Evolutionary conservation across 53 echinoderm and acorn worm species (phyloP), one percentile per base, ranked within the genome.

Genomic region (Hippasteria phrygiana): DNA sequence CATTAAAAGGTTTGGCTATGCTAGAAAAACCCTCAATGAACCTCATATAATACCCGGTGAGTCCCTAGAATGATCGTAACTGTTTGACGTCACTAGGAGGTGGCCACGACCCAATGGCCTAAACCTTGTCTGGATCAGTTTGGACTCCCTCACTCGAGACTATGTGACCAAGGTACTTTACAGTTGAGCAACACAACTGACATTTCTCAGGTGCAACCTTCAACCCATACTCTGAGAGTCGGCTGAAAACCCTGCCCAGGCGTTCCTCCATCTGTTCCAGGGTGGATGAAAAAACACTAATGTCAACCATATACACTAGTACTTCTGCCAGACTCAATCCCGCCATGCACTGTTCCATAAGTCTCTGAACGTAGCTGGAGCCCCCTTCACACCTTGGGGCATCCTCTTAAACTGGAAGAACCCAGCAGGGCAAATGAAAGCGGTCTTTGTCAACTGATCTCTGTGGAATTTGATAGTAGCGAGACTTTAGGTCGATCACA

Each of bases 201-300:
- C 92, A 92, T 42, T 92, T 92, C 46, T 88, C 92, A 12, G 91
- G 88, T 0, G 88, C 16, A 11, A 88, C 55, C 45, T 88, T 91
- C 38, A 92, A 40, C 27, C 82, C 88, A 92, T 69, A 92, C 53
- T 92, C 78, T 5, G 43, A 20, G 3, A 92, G 83, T 2, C 82
- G 87, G 17, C 56, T 53, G 17, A 92, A 36, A 40, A 88, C 88
- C 32, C 59, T 92, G 39, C 27, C 41, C 1, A 88, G 59, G 13
- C 88, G 43, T 26, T 46, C 72, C 35, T 91, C 88, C 88, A 88
- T 88, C 64, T 80, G 72, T 43, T 88, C 86, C 27, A 86, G 38
- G 4, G 89, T 77, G 20, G 77, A 43, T 0, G 74, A 63, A 70
- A 85, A 85, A 0, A 85, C 45, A 28, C 69, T 87, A 3, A 87